Base-by-base conservation (phyloP, 2,113 vertebrate genomes). In the Columbina picui region DNA sequence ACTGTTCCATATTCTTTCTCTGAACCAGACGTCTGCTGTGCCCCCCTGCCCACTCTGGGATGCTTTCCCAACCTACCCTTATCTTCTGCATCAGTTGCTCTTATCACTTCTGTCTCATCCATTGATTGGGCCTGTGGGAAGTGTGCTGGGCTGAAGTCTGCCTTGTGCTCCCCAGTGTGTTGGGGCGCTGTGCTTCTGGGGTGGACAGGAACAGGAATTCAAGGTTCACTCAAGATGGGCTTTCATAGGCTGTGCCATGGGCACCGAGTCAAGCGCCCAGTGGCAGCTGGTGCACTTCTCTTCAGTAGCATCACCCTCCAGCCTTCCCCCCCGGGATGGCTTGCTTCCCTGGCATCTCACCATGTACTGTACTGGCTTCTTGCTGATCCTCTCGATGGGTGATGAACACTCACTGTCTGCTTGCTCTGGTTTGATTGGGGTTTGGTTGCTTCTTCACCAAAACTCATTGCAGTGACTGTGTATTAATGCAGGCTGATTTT, bases 341-440 rank as follows among this genome's bases (percentile, higher is more conserved):
- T 70, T 36, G 17, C 29, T 74, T 84, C 50, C 59, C 47, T 65
- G 56, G 14, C 49, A 17, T 90, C 57, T n/a, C 36, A 39, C 29
- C 21, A 17, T 27, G 69, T 47, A 16, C 30, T 27, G 9, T 64
- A 49, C 26, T 85, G 53, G 14, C 34, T 56, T 86, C n/a, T 70
- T 78, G 34, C 43, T 64, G 60, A 22, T 15, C 1, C 7, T 71
- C 17, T 14, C 2, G 2, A 20, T 0, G 3, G 7, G 4, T 59
- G n/a, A 3, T 88, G 19, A n/a, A 34, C 8, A 3, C 25, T n/a
- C 15, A 49, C 34, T 55, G 23, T 47, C 64, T 76, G 56, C 21
- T 56, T 22, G 16, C 38, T 57, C 59, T 77, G 27, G 16, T 80
- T 73, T 45, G 19, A 9, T 4, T 61, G 59, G n/a, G 9, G 10